Percentiles rank a stretch among this genome's conserved stretches.
Conservation (phyloP, 1,140 invertebrate species). For the Lucilia cuprina region DNA sequence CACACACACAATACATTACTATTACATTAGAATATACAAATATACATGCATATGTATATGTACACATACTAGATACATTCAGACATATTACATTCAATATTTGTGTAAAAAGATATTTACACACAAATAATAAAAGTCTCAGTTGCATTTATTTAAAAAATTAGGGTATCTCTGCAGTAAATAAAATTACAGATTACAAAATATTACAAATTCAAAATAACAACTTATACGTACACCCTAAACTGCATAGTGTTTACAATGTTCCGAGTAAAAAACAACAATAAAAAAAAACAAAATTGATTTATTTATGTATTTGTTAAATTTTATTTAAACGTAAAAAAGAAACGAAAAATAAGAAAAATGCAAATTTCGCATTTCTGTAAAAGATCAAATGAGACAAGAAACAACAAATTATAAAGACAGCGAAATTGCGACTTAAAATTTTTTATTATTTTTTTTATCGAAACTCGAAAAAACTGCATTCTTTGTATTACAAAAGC, state of each 20-base stretch:
- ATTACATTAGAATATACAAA: neutral
- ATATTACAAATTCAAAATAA: no score
- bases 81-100: neutral
- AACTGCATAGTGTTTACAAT: neutral
- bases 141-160: neutral
- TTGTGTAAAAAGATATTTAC: neutral
- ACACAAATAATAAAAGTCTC: neutral
- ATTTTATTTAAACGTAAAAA: neutral
- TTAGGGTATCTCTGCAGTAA: neutral
- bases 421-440: neutral
- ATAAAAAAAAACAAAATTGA: neutral
- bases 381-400: neutral
- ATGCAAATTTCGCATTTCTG: constrained; percentile 2
- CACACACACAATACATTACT: neutral
- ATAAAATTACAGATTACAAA: no score
- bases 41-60: neutral
- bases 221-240: no score
- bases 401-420: neutral
- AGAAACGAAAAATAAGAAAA: neutral
- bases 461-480: neutral
- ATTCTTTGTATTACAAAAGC: neutral
- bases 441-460: neutral
- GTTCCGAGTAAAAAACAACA: neutral
- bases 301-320: neutral
- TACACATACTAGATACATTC: no score